phyloP scores from a whole-genome alignment of 2,113 vertebrate genomes.

The Pleuronectes platessa region DNA sequence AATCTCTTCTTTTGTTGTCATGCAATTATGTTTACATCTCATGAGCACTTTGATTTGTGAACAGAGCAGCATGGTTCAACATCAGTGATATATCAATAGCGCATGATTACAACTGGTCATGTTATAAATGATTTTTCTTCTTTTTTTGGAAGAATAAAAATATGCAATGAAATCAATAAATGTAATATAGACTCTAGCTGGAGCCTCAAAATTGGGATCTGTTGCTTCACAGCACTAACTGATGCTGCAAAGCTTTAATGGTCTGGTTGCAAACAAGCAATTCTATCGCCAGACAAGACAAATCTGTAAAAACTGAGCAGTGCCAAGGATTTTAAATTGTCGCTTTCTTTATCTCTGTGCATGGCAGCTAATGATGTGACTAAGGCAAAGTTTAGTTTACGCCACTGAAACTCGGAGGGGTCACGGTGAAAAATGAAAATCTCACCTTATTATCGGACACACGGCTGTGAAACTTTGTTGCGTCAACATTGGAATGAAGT shows the following conservation, averaged over 20 bases:
- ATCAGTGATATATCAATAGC: constrained; percentile 1
- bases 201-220: background rate
- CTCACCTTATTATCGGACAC: background rate
- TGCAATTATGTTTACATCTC: constrained; percentile 20
- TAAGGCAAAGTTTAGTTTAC: background rate
- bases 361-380: background rate
- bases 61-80: constrained; percentile 21
- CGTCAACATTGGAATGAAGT: background rate
- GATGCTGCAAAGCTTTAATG: constrained; percentile 16
- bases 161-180: constrained; percentile 56
- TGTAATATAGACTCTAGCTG: constrained; percentile 48
- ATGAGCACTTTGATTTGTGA: constrained; percentile 19
- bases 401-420: background rate
- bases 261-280: constrained; percentile 1
- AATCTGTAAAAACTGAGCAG: background rate
- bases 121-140: background rate
- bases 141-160: constrained; percentile 9
- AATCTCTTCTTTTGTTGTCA: constrained; percentile 2
- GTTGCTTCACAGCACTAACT: background rate
- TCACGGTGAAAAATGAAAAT: background rate
- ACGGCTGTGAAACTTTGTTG: background rate
- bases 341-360: constrained; percentile 1
- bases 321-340: constrained; percentile 49
- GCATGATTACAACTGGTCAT: constrained; percentile 14
- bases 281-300: constrained; percentile 3